These are phyloP conservation scores for Diarsia brunnea DNA, from an alignment of 2,888 invertebrate species.

Conservation along the genomic window DNA sequence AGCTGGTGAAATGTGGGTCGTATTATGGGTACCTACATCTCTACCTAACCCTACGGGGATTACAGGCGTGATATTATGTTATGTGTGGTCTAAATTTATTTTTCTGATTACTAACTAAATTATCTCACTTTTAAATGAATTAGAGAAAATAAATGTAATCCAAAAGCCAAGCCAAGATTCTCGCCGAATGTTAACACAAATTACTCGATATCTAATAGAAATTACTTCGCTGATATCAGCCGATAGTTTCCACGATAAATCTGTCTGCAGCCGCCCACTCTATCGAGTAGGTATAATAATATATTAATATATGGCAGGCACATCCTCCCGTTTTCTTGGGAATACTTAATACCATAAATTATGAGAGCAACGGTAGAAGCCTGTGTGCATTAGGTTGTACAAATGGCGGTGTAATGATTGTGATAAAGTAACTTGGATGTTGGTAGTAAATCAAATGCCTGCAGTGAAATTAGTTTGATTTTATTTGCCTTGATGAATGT, in stretches of 20 bases:
- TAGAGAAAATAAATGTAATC: neutral
- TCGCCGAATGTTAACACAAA: constrained; percentile 50
- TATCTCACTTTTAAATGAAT: neutral
- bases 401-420: constrained; percentile 36
- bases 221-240: constrained; percentile 25
- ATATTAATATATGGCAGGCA: constrained; percentile 56
- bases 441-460: constrained; percentile 20
- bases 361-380: constrained; percentile 31
- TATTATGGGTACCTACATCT: too few relatives aligned
- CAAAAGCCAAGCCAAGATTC: constrained; percentile 13
- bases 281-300: constrained; percentile 54
- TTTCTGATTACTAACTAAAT: neutral
- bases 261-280: constrained; percentile 66
- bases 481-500: neutral
- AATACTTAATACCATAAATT: constrained; percentile 60
- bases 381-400: constrained; percentile 39
- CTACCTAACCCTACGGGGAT: too few relatives aligned
- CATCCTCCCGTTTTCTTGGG: constrained; percentile 55
- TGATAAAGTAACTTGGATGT: constrained; percentile 18
- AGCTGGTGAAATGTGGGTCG: too few relatives aligned
- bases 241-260: constrained; percentile 69
- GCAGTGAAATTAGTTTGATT: neutral
- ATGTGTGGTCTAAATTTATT: neutral
- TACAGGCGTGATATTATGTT: too few relatives aligned
- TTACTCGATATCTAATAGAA: constrained; percentile 40